These are phyloP conservation scores for Grapholita molesta DNA, from an alignment of 1,140 invertebrate species.

Conservation along the genomic window DNA sequence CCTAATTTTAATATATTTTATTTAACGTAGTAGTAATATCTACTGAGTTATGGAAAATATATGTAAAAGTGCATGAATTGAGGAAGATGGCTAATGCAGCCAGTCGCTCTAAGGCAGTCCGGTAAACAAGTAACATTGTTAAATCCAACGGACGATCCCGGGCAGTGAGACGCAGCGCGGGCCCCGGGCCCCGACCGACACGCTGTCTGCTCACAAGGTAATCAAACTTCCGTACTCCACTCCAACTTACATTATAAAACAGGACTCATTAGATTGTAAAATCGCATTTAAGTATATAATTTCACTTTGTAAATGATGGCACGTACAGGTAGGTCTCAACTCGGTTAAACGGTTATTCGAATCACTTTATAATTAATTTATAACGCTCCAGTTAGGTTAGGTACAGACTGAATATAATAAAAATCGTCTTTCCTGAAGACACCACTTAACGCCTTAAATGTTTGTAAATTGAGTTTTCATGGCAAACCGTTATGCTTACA, in stretches of 20 bases:
- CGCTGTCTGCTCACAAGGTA: constrained; percentile 38
- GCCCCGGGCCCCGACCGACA: constrained; percentile 37
- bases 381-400: neutral
- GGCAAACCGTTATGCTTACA: too few relatives aligned
- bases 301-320: neutral
- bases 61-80: too few relatives aligned
- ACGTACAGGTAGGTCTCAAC: neutral
- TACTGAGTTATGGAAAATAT: too few relatives aligned
- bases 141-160: constrained; percentile 38
- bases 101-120: constrained; percentile 16
- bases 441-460: too few relatives aligned
- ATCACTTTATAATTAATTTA: neutral
- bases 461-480: too few relatives aligned
- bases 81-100: neutral
- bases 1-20: too few relatives aligned
- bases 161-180: constrained; percentile 41
- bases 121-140: constrained; percentile 27
- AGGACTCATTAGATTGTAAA: neutral
- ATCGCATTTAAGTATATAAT: neutral
- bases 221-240: constrained; percentile 18
- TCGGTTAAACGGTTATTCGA: neutral
- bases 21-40: too few relatives aligned
- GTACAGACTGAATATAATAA: too few relatives aligned
- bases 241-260: neutral
- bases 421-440: too few relatives aligned